These are phyloP conservation scores for Lasioglossum albipes DNA, from an alignment of 1,140 invertebrate genomes.

Conservation along the genomic window DNA sequence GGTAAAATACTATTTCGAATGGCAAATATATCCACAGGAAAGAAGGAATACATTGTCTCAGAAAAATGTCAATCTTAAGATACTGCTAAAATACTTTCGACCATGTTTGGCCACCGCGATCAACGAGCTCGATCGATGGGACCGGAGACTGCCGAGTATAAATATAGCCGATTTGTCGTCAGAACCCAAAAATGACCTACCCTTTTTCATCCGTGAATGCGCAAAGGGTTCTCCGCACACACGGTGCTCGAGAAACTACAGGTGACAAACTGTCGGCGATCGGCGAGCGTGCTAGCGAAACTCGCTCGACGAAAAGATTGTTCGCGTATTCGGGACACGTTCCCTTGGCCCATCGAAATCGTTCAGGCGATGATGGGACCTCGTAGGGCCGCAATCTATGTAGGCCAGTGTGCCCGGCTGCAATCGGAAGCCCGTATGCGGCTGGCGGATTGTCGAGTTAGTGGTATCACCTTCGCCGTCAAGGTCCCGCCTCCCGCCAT, in stretches of 20 bases:
- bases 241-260: background rate
- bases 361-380: conserved; percentile 45
- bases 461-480: conserved; percentile 70
- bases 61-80: no score
- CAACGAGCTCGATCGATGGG: no score
- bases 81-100: no score
- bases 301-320: background rate
- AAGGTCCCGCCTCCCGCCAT: conserved; percentile 65
- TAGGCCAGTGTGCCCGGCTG: conserved; percentile 69
- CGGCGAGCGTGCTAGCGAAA: background rate
- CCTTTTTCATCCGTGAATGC: no score
- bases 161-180: no score
- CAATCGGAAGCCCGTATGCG: conserved; percentile 75
- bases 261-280: background rate
- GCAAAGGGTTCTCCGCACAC: no score
- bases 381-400: conserved; percentile 71
- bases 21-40: no score
- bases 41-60: no score
- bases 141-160: no score
- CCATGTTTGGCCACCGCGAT: no score
- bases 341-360: background rate
- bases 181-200: no score
- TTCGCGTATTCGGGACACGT: background rate
- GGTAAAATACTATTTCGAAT: no score
- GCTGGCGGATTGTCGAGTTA: conserved; percentile 42